phyloP scores from a whole-genome alignment of 2,113 vertebrate genomes.

The Turdus rufiventris region DNA sequence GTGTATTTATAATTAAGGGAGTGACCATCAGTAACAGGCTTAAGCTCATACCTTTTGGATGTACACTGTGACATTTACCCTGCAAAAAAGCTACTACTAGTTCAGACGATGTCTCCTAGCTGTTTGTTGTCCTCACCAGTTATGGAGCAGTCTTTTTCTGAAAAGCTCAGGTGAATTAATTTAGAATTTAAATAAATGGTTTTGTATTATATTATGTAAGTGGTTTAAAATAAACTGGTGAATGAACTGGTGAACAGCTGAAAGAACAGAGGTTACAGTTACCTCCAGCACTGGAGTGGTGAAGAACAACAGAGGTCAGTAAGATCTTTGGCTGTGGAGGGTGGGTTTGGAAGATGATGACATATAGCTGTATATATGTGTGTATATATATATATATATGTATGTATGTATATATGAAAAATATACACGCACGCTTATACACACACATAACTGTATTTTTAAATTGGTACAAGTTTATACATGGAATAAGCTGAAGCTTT shows the following conservation, averaged over 20 bases:
- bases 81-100: neutral
- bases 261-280: neutral
- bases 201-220: neutral
- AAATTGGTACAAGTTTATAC: neutral
- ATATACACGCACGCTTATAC: no score
- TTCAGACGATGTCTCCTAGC: neutral
- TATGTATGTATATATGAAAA: no score
- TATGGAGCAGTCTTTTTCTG: neutral
- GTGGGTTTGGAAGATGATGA: neutral
- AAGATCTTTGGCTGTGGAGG: neutral
- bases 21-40: neutral
- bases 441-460: neutral
- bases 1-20: neutral
- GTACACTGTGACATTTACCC: neutral
- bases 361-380: neutral
- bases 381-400: no score
- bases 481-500: neutral
- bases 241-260: neutral
- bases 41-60: neutral
- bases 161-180: neutral
- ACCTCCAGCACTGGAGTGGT: neutral
- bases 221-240: neutral
- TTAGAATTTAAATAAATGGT: neutral
- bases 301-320: neutral
- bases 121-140: neutral